A percentile compares a stretch with the other conserved stretches of the same genome.
Conservation (phyloP, 2,888 invertebrate genomes). For the Sericinus montela region DNA sequence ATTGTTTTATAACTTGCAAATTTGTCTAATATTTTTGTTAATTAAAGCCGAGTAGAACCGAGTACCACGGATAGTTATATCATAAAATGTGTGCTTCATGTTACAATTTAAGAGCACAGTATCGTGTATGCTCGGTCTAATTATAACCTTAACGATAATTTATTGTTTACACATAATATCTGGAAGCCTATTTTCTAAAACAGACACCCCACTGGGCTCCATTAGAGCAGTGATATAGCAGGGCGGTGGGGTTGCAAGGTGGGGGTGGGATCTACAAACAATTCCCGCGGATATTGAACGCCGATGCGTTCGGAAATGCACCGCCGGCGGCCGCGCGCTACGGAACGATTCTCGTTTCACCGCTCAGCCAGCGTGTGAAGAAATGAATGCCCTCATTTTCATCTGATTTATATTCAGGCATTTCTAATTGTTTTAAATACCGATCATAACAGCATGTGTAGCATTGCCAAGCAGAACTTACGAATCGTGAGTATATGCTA, state of each 20-base stretch:
- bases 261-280: slow-evolving; percentile 62
- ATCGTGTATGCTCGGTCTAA: slow-evolving; percentile 1
- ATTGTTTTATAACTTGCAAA: too few species aligned
- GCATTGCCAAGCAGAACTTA: too few species aligned
- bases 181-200: slow-evolving; percentile 57
- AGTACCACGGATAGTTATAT: too few species aligned
- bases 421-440: slow-evolving; percentile 19
- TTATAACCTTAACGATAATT: slow-evolving; percentile 14
- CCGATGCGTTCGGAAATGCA: slow-evolving; percentile 74
- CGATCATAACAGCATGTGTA: too few species aligned
- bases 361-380: slow-evolving; percentile 61
- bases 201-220: slow-evolving; percentile 38
- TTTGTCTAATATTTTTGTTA: too few species aligned
- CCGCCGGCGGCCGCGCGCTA: slow-evolving; percentile 57
- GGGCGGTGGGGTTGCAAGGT: slow-evolving; percentile 26
- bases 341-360: slow-evolving; percentile 59
- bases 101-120: background rate
- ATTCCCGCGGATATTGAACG: slow-evolving; percentile 76
- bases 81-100: background rate
- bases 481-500: too few species aligned
- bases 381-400: slow-evolving; percentile 61
- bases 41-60: too few species aligned
- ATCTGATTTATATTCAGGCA: slow-evolving; percentile 51
- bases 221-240: slow-evolving; percentile 34
- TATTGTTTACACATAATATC: slow-evolving; percentile 23